phyloP scores from a whole-genome alignment of 53 echinoderm and acorn worm genomes.

The Holothuria scabra region DNA sequence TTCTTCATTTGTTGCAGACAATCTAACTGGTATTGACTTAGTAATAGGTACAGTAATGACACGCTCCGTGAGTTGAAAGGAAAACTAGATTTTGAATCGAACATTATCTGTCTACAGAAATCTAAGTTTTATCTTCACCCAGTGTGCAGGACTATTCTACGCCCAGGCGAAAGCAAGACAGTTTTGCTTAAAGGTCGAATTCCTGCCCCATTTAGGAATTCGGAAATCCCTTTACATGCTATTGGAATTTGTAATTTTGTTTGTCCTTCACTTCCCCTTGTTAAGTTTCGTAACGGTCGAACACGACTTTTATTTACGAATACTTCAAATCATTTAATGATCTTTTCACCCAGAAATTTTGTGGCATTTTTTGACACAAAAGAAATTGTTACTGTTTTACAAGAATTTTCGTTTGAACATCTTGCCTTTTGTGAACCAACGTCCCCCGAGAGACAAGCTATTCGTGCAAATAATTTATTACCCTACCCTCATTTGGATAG shows the following conservation, averaged over 20 bases:
- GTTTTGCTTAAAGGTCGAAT: background rate
- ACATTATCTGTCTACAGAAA: background rate
- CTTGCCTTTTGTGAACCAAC: background rate
- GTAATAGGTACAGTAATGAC: background rate
- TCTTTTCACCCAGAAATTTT: background rate
- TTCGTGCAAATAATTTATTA: background rate
- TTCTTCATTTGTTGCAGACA: too few species aligned
- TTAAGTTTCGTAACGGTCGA: conserved; percentile 1
- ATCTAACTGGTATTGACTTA: background rate
- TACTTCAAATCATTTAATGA: background rate
- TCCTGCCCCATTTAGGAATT: background rate
- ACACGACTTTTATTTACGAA: background rate
- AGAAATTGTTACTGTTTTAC: background rate
- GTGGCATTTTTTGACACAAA: background rate
- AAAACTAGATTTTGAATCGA: background rate
- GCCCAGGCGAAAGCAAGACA: background rate
- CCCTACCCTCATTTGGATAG: conserved; percentile 38
- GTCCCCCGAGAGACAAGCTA: background rate
- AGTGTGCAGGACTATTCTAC: background rate
- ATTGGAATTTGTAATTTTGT: background rate
- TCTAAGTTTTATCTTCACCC: background rate
- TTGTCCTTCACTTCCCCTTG: background rate
- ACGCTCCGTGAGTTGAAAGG: background rate
- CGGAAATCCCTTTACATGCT: conserved; percentile 7
- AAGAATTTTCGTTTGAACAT: background rate